These are phyloP conservation scores for Enteromius unitaeniatus DNA, from an alignment of 2,797 vertebrate genomes.

Conservation along the genomic window DNA sequence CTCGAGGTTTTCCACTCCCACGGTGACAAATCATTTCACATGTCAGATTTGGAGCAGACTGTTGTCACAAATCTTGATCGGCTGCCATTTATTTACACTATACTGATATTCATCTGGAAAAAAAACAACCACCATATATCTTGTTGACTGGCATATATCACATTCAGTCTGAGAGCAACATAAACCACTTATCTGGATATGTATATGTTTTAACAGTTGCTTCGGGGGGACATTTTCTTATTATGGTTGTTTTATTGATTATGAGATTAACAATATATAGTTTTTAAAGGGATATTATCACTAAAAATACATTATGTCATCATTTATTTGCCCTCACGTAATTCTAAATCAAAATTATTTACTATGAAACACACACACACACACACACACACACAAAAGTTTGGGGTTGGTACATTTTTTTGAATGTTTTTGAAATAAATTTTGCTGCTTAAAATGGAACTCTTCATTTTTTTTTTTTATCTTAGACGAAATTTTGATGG, in stretches of 20 bases:
- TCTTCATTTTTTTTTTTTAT: neutral
- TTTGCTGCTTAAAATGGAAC: neutral
- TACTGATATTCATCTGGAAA: neutral
- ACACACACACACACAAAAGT: neutral
- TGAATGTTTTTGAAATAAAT: neutral
- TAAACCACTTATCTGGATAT: conserved; percentile 5
- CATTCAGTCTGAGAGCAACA: conserved; percentile 24
- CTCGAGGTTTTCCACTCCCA: conserved; percentile 5
- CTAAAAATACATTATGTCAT: neutral
- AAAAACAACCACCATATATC: conserved; percentile 13
- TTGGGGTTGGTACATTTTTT: neutral
- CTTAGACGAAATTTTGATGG: neutral
- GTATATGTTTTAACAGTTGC: neutral
- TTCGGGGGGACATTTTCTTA: conserved; percentile 6
- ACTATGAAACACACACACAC: too few species aligned
- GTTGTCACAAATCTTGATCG: conserved; percentile 37
- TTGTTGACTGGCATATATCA: conserved; percentile 39
- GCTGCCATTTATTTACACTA: conserved; percentile 36
- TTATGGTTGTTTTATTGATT: neutral
- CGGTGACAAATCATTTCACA: conserved; percentile 41
- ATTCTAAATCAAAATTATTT: neutral
- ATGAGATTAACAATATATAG: neutral
- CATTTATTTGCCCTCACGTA: neutral
- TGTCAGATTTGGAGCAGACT: conserved; percentile 33
- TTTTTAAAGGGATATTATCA: neutral